Conservation (phyloP, 2,113 vertebrate species). For the Rhizomys pruinosus region DNA sequence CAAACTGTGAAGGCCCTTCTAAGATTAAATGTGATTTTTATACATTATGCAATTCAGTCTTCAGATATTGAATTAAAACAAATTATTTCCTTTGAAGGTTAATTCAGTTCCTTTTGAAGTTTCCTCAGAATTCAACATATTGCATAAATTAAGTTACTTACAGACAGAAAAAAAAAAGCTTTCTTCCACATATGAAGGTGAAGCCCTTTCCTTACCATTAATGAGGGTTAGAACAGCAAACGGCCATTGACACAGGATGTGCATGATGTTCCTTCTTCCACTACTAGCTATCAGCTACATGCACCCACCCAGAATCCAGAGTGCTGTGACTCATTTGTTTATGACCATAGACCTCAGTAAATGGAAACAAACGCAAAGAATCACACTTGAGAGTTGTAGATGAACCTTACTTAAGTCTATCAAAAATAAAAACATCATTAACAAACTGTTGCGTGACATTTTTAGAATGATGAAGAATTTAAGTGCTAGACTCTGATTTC, state of each 20-base stretch:
- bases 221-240: constrained; percentile 37
- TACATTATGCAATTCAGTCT: constrained; percentile 32
- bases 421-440: constrained; percentile 59
- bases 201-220: constrained; percentile 16
- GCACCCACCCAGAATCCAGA: constrained; percentile 58
- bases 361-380: constrained; percentile 43
- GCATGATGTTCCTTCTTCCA: constrained; percentile 32
- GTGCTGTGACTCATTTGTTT: constrained; percentile 47
- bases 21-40: constrained; percentile 54
- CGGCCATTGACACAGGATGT: constrained; percentile 11
- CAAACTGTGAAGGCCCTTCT: constrained; percentile 31
- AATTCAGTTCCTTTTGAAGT: constrained; percentile 61
- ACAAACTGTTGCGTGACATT: constrained; percentile 32
- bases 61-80: constrained; percentile 36
- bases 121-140: constrained; percentile 30
- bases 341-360: constrained; percentile 45
- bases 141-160: constrained; percentile 51
- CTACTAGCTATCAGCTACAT: background rate
- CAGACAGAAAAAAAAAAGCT: background rate
- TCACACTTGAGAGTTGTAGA: background rate
- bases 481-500: constrained; percentile 51
- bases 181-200: constrained; percentile 43
- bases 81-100: constrained; percentile 41
- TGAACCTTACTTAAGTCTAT: constrained; percentile 52
- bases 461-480: constrained; percentile 60